Base-by-base conservation (phyloP, 2,797 vertebrate species). In the Oreonectes daqikongensis region DNA sequence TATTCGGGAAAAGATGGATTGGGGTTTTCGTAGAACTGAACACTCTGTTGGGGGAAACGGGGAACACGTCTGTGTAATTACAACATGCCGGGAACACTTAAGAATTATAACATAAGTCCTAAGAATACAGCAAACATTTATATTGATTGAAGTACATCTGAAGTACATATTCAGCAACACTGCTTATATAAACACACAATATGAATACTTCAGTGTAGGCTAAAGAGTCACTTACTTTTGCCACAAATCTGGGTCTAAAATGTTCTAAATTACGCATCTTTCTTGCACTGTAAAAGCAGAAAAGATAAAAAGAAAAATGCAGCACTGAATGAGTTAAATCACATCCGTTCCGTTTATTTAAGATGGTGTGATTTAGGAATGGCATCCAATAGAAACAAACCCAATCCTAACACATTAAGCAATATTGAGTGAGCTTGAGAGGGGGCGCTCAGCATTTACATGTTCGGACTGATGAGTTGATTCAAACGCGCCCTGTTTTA, bases 391-490 rank as follows among this genome's bases (percentile, higher is more conserved):
- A 84, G 93, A 92, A 92, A 32, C 4, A 30, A 26, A 89, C 89
- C 90, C 90, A 90, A 91, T 88, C 91, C 90, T 88, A 90, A 88
- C 93, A 95, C 92, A 94, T 93, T 93, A 92, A 92, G 93, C 92
- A 94, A 95, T 94, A 95, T 95, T 95, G 93, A 91, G 94, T 93
- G 86, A 91, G 90, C 67, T 57, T 52, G 82, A 83, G 84, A 86
- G 93, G 92, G 92, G 89, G 90, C 90, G 89, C 87, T 82, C 87
- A 80, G 88, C 87, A 94, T 97, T 96, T 96, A 95, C 94, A 94
- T 95, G 94, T 94, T 94, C 91, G 89, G 94, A 94, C 92, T 94
- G 95, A 97, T 96, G 95, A 96, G 94, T 95, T 94, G 92, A 93
- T 93, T 96, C 94, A 94, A 94, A 95, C 94, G 91, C 94, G 87